A percentile compares a stretch with the other conserved stretches of the same genome.
Conservation (phyloP, 2,113 vertebrate species). For the Xyrauchen texanus region DNA sequence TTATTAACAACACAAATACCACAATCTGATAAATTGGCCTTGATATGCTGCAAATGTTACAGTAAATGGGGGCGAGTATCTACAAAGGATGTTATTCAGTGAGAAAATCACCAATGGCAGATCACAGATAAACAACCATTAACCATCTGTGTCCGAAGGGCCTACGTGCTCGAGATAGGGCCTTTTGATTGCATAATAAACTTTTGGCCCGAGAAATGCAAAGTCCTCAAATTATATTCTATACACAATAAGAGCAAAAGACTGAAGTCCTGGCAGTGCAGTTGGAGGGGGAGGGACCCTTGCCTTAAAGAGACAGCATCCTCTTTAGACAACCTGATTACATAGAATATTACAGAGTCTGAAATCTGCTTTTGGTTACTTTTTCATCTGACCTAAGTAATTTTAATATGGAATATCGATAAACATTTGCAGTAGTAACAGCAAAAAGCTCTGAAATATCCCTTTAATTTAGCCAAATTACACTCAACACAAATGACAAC, state of each 20-base stretch:
- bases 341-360: neutral
- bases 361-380: neutral
- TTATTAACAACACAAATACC: neutral
- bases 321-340: slow-evolving; percentile 39
- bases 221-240: slow-evolving; percentile 63
- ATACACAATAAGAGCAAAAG: slow-evolving; percentile 64
- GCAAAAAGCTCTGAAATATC: too few relatives aligned
- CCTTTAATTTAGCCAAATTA: neutral
- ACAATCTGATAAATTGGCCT: neutral
- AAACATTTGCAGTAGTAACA: too few relatives aligned
- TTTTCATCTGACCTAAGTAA: neutral
- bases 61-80: neutral
- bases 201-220: slow-evolving; percentile 53
- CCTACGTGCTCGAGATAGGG: slow-evolving; percentile 63
- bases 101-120: slow-evolving; percentile 50
- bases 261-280: slow-evolving; percentile 62
- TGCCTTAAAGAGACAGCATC: slow-evolving; percentile 63
- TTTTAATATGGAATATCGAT: neutral
- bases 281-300: slow-evolving; percentile 56
- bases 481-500: neutral
- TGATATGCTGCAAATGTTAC: neutral
- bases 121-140: slow-evolving; percentile 65
- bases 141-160: slow-evolving; percentile 50
- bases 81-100: slow-evolving; percentile 3
- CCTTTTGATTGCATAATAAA: slow-evolving; percentile 66